Evolutionary conservation across 1,140 invertebrate species (phyloP).

Genomic region (Magallana angulata): DNA sequence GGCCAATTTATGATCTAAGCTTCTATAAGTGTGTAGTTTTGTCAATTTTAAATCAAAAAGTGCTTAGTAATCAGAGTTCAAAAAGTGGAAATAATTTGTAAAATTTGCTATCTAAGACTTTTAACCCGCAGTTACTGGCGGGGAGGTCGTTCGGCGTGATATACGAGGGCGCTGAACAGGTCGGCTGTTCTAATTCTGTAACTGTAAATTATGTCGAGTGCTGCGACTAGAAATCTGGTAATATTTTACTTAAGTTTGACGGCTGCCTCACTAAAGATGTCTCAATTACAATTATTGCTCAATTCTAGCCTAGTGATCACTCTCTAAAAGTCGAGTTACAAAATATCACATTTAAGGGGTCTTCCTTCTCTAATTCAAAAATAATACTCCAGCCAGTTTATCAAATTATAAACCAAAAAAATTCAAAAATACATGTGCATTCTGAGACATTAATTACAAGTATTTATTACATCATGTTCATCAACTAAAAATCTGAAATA

Average conservation of each 20-base stretch:
- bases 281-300: not conserved
- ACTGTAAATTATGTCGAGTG: not conserved
- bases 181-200: not conserved
- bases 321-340: too few species aligned
- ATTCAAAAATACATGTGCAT: not conserved
- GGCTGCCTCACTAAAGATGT: not conserved
- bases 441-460: not conserved
- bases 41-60: conserved; percentile 35
- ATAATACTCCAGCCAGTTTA: not conserved
- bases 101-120: not conserved
- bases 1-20: conserved; percentile 14
- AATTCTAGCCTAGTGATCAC: not conserved
- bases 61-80: conserved; percentile 35
- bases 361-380: not conserved
- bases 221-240: not conserved
- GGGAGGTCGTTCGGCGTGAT: not conserved
- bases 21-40: conserved; percentile 16
- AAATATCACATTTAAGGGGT: too few species aligned
- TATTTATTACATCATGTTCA: not conserved
- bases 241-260: not conserved
- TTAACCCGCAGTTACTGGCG: not conserved
- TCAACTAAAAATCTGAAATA: not conserved
- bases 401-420: not conserved
- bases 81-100: conserved; percentile 35
- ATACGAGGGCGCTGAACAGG: not conserved